These are phyloP conservation scores for Festucalex cinctus DNA, from an alignment of 2,113 vertebrate species.

Conservation along the genomic window DNA sequence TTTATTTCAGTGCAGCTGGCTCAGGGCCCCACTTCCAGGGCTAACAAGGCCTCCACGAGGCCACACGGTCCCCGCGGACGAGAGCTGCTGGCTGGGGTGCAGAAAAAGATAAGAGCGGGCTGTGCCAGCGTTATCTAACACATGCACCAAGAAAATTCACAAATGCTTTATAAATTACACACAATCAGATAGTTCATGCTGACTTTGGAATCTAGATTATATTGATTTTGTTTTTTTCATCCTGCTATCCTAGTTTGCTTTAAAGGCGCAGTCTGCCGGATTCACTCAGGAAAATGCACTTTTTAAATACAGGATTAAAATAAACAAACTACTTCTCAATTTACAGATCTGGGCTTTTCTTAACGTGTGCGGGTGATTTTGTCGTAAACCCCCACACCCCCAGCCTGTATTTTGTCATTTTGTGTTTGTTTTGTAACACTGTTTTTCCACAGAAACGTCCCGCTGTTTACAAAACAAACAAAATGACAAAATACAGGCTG, in stretches of 20 bases:
- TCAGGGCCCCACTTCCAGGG: slow-evolving; percentile 18
- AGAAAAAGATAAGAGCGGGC: slow-evolving; percentile 21
- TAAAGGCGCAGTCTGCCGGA: too few relatives aligned
- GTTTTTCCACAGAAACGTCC: too few relatives aligned
- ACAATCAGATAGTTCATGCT: background rate
- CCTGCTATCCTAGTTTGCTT: background rate
- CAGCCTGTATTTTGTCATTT: too few relatives aligned
- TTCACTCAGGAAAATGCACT: too few relatives aligned
- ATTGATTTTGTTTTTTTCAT: background rate
- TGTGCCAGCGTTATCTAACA: slow-evolving; percentile 26
- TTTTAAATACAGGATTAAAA: too few relatives aligned
- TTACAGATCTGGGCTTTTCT: too few relatives aligned
- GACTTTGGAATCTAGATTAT: slow-evolving; percentile 1
- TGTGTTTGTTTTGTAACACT: too few relatives aligned
- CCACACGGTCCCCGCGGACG: slow-evolving; percentile 22
- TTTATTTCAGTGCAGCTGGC: slow-evolving; percentile 39
- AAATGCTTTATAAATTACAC: background rate
- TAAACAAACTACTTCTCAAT: too few relatives aligned
- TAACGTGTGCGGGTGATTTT: too few relatives aligned
- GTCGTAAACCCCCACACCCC: too few relatives aligned
- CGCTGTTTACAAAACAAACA: too few relatives aligned
- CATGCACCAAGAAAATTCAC: background rate
- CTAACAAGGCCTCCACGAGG: slow-evolving; percentile 6
- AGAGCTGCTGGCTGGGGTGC: slow-evolving; percentile 8
- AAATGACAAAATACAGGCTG: too few relatives aligned